Evolutionary conservation across 2,888 invertebrate species (phyloP), one percentile per base, ranked within the genome.

Genomic region (Oligia strigilis): DNA sequence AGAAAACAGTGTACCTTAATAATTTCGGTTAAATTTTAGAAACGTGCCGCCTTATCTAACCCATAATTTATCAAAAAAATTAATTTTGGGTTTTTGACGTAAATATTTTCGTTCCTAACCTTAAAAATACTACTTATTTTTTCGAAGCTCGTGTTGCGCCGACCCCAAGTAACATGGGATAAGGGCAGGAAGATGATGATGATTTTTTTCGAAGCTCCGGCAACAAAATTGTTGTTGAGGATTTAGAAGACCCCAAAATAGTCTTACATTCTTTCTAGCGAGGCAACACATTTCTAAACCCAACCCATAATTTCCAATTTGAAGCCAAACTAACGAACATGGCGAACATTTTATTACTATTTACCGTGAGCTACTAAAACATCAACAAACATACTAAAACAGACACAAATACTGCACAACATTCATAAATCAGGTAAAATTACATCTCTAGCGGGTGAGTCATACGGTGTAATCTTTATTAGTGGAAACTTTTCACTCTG

Each of bases 401-500:
- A 70, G 58, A 46, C 40, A 23, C 14, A 5, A n/a, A n/a, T 73
- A 72, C 74, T 77, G 72, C 87, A 72, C 55, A 87, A 79, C 70
- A 79, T 70, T 55, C 66, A 87, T 87, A 81, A 87, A 87, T 82
- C 75, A 79, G 72, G 74, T 52, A 65, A 87, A 86, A 86, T 87
- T 86, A 87, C 85, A 76, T 89, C 89, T 89, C 89, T 77, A 82
- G 87, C 78, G 87, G n/a, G 76, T 72, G 71, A 87, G 77, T 83
- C 81, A 87, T 77, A 74, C 75, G 62, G 73, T 76, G 83, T 93
- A 92, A 93, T 93, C 92, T 93, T 93, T 93, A 93, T 94, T 92
- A 93, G 93, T 87, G 83, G 87, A 90, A 93, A 93, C 92, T 93
- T 94, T 92, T 92, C 93, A 89, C 90, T 80, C 86, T 81, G 78